These are phyloP conservation scores for Champsocephalus gunnari DNA, from an alignment of 2,797 vertebrate species.

Conservation along the genomic window DNA sequence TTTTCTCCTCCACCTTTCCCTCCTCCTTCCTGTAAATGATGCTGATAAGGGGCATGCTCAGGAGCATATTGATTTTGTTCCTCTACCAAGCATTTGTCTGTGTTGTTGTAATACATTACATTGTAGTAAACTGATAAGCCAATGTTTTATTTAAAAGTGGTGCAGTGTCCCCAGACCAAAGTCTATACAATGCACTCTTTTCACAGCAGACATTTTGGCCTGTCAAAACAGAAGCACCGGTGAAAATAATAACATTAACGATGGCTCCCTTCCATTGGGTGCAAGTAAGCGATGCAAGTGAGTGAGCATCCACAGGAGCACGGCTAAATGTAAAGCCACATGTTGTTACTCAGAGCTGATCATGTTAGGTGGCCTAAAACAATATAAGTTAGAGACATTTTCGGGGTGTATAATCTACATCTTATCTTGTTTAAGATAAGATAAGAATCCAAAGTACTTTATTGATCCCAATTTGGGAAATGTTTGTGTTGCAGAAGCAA, in stretches of 20 bases:
- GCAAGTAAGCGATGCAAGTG: not conserved
- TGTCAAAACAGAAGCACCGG: too few species aligned
- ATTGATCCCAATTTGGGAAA: not conserved
- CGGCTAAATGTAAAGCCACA: not conserved
- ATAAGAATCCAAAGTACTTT: not conserved
- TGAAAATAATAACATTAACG: too few species aligned
- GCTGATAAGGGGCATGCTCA: conserved; percentile 22
- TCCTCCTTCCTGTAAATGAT: conserved; percentile 28
- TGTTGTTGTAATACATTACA: conserved; percentile 15
- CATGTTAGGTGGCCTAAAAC: not conserved
- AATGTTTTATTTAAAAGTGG: conserved; percentile 7
- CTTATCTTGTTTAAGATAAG: not conserved
- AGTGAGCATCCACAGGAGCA: not conserved
- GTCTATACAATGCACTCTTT: not conserved
- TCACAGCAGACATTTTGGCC: too few species aligned
- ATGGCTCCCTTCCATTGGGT: not conserved
- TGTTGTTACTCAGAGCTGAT: not conserved
- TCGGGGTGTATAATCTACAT: not conserved
- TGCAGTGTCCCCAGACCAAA: not conserved
- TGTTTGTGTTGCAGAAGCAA: too few species aligned
- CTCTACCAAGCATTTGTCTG: conserved; percentile 10
- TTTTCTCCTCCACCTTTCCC: not conserved
- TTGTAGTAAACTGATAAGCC: conserved; percentile 30
- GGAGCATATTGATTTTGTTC: conserved; percentile 47
- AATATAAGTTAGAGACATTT: not conserved